These are phyloP conservation scores for Ommatoiulus sabulosus DNA, from an alignment of 2,888 invertebrate genomes.

Conservation along the genomic window DNA sequence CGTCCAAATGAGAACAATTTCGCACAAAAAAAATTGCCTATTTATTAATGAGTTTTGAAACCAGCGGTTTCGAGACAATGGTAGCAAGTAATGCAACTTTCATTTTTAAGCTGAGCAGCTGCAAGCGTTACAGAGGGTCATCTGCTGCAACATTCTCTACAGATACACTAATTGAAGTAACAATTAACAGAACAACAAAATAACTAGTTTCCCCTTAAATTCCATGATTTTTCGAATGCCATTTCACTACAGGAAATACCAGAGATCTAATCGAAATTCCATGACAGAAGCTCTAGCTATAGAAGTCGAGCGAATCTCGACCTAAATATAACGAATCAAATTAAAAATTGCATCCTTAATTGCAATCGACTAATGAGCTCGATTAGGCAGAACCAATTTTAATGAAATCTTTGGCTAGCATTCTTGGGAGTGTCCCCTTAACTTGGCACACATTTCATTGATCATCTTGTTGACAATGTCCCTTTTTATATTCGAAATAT, in stretches of 20 bases:
- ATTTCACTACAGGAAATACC: not conserved
- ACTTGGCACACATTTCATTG: slow-evolving; percentile 38
- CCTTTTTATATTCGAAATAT: not conserved
- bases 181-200: not conserved
- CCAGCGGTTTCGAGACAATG: not conserved
- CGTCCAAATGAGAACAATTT: not conserved
- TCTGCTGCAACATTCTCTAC: not conserved
- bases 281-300: not conserved
- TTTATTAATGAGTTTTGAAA: slow-evolving; percentile 32
- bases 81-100: not conserved
- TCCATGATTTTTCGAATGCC: not conserved
- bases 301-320: not conserved
- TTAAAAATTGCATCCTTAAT: slow-evolving; percentile 32
- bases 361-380: slow-evolving; percentile 30
- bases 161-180: not conserved
- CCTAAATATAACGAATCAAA: slow-evolving; percentile 18
- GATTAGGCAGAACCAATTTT: not conserved
- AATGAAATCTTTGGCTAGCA: not conserved
- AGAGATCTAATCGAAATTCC: not conserved
- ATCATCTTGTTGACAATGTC: slow-evolving; percentile 3
- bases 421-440: slow-evolving; percentile 5
- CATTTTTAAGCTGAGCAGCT: not conserved
- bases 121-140: not conserved
- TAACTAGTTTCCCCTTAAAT: not conserved
- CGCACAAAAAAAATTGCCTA: not conserved